Evolutionary conservation across 2,888 invertebrate species (phyloP), one percentile per base, ranked within the genome.

Genomic region (Trissoscelio sp.): DNA sequence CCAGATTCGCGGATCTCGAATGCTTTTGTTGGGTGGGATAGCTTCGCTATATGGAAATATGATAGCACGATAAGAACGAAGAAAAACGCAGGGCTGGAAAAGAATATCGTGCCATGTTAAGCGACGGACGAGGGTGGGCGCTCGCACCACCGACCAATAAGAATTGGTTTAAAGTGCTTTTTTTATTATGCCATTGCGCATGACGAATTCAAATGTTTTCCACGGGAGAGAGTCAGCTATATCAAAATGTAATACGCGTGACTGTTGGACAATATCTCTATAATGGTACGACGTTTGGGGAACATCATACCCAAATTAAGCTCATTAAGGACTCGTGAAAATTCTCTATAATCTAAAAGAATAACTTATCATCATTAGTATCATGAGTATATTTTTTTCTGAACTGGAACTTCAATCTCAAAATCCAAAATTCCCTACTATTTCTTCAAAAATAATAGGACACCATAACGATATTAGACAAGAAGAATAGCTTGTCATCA

Each of bases 201-300:
- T 88, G 89, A 85, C 88, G 83, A 88, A 90, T 90, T 89, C 87
- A 90, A 90, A 89, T 90, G 84, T 83, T 73, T 66, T 64, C 58
- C 82, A 81, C n/a, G 37, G 37, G 37, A 37, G 85, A 86, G 81
- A n/a, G 70, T 82, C 80, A 74, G 81, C 84, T 82, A 81, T 86
- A 88, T 89, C 86, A 87, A 87, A 89, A 88, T 88, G 87, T 87
- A 86, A 88, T 87, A 46, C 60, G 34, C 67, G 69, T 55, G 48
- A 57, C 34, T 48, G 37, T n/a, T 22, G 1, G 37, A 6, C 20
- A 24, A 37, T 22, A 24, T 53, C 34, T 64, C 37, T 64, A 51
- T 48, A 48, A 66, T 37, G 51, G 62, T 16, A 5, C 12, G 20
- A 39, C 39, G 39, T 37, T 31, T 31, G 31, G 16, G 28, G 18